Evolutionary conservation across 2,888 invertebrate genomes (phyloP).

Genomic region (Drosophila pullipes): DNA sequence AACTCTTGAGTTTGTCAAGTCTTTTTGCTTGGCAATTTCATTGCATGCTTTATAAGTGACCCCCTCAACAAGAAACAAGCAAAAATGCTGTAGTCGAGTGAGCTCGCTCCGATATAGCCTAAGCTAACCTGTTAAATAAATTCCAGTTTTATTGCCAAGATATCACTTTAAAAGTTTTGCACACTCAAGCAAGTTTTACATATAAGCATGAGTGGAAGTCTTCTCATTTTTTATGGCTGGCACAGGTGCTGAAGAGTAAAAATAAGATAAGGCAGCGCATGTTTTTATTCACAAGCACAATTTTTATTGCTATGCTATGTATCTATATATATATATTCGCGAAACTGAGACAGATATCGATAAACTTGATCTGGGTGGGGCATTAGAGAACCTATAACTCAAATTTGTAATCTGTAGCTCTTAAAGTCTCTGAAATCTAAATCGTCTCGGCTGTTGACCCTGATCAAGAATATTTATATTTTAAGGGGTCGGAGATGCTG

Average conservation of each 20-base stretch:
- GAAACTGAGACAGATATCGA: neutral
- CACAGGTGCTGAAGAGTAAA: neutral
- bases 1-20: constrained; percentile 7
- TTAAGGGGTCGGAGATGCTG: neutral
- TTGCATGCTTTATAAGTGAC: neutral
- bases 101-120: neutral
- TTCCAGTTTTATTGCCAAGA: neutral
- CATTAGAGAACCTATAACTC: neutral
- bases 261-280: neutral
- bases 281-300: neutral
- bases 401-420: no score
- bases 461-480: neutral
- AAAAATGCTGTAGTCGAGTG: neutral
- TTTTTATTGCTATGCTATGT: neutral
- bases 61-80: neutral
- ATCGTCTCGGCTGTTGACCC: neutral
- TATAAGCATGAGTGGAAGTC: neutral
- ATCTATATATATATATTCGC: neutral
- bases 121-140: neutral
- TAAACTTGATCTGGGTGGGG: neutral
- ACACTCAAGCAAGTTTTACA: neutral
- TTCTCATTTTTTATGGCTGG: neutral
- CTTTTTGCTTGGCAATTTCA: neutral
- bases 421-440: no score
- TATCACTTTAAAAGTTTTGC: neutral